These are phyloP conservation scores for Leistus spinibarbis DNA, from an alignment of 2,888 invertebrate species.

Conservation along the genomic window DNA sequence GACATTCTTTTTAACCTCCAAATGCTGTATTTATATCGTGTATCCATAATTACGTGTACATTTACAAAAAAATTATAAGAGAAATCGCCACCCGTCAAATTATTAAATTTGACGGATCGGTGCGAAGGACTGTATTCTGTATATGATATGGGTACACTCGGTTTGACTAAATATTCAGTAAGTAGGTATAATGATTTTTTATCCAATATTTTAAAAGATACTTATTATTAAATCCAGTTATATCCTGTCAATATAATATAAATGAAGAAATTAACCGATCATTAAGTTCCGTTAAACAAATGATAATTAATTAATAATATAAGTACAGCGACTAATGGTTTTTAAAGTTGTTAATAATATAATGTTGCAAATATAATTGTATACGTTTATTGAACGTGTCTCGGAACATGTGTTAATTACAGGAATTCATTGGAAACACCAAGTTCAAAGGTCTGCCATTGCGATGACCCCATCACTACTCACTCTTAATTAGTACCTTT, in stretches of 20 bases:
- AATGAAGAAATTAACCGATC: not conserved
- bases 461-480: conserved; percentile 9
- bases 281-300: no score
- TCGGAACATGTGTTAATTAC: conserved; percentile 3
- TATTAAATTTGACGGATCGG: no score
- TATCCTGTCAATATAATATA: no score
- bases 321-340: not conserved
- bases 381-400: not conserved
- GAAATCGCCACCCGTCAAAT: no score
- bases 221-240: no score
- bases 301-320: not conserved
- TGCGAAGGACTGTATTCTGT: no score
- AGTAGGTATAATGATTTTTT: no score
- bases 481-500: not conserved
- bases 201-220: no score
- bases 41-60: no score
- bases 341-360: not conserved
- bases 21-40: no score
- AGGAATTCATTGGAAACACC: conserved; percentile 26
- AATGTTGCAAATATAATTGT: not conserved
- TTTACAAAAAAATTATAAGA: no score
- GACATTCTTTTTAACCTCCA: not conserved
- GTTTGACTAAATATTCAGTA: not conserved
- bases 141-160: no score
- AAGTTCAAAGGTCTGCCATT: conserved; percentile 12